Evolutionary conservation across 1,140 invertebrate genomes (phyloP), one percentile per base, ranked within the genome.

Genomic region (Camponotus vicinus): DNA sequence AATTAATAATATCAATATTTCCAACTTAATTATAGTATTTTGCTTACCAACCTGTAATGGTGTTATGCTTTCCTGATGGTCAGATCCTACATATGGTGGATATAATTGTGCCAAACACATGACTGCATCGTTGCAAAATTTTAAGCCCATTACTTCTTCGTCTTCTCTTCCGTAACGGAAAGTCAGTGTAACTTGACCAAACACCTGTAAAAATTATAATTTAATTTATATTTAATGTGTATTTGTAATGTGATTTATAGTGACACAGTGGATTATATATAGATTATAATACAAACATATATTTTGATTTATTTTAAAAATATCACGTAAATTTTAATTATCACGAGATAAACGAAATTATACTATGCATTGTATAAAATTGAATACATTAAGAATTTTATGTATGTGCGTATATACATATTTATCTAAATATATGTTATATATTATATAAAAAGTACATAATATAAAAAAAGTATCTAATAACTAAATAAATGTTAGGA

Each of bases 151-250:
- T 15, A 98, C 98, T 94, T 99, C 98, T 92, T 98, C 98, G 92
- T 99, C 98, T 95, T 98, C 98, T 55, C 98, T 95, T 0, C 98
- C 98, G 92, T 98, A 98, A 76, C 98, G 97, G 93, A 98, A 98
- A 40, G 97, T 98, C 77, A 98, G 93, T 0, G 97, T 98, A 52
- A 98, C 96, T 95, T 98, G 98, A 63, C 97, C 98, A 92, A 97
- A 98, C 34, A 98, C 96, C 95, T 96, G 9, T 11, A 70, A 27
- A 55, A 80, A 80, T 49, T 76, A 67, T 0, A 49, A 18, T 79
- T 70, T 0, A 55, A 8, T 2, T 70, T 69, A 9, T 45, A 32
- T 66, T 45, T 66, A 70, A 45, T 9, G 40, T 59, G 34, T 37
- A 76, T 45, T 45, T n/a, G 37, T 18, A 18, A 21, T 40, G 0